Conservation (phyloP, 2,888 invertebrate species). For the Andrena chrysosceles region DNA sequence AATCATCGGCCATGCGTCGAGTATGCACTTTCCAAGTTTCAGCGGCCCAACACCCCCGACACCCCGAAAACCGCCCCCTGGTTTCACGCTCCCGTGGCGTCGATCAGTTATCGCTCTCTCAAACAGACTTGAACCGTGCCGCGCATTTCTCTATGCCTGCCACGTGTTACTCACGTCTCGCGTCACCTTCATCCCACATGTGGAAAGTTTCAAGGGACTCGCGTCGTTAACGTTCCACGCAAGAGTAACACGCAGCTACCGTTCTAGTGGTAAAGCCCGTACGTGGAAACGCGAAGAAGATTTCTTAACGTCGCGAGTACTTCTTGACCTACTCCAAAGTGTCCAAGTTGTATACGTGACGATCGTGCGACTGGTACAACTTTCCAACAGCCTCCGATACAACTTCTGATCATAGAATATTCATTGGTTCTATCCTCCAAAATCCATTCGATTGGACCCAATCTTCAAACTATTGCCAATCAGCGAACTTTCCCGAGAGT, state of each 20-base stretch:
- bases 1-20: conserved; percentile 60
- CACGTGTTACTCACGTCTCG: conserved; percentile 65
- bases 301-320: background rate
- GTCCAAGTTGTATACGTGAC: background rate
- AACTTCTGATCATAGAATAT: background rate
- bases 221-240: background rate
- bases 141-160: conserved; percentile 51
- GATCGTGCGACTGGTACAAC: background rate
- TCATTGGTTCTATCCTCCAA: background rate
- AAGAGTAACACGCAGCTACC: background rate
- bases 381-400: no score
- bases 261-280: background rate
- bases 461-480: background rate
- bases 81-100: conserved; percentile 24
- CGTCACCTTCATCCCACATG: conserved; percentile 26
- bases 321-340: background rate
- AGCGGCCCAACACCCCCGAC: conserved; percentile 25
- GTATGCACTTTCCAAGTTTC: conserved; percentile 57
- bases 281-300: background rate
- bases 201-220: conserved; percentile 6
- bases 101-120: conserved; percentile 27
- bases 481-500: background rate
- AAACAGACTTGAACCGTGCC: conserved; percentile 33
- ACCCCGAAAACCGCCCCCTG: conserved; percentile 26
- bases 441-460: background rate